Evolutionary conservation across 1,140 invertebrate genomes (phyloP).

Genomic region (Rhizoglyphus robini): DNA sequence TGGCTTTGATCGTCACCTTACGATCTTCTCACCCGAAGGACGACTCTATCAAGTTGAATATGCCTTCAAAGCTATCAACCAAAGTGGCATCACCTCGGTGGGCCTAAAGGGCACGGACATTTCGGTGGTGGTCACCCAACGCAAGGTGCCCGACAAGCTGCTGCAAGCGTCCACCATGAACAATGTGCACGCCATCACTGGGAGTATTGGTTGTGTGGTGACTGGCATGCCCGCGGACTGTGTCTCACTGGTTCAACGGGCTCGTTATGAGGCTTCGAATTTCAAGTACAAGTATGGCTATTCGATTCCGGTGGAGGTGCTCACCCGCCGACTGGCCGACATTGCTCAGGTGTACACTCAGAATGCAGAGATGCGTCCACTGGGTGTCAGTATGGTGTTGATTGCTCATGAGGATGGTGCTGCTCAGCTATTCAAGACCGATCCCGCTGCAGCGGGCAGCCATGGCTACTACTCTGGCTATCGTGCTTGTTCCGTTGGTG

Average conservation of each 20-base stretch:
- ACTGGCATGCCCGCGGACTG: constrained; percentile 85
- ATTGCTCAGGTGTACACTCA: constrained; percentile 99
- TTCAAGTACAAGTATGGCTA: constrained; percentile 95
- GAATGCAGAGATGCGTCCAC: constrained; percentile 97
- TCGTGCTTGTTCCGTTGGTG: constrained; percentile 60
- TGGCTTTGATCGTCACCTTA: constrained; percentile 99
- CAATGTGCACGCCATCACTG: constrained; percentile 85
- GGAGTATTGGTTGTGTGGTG: constrained; percentile 90
- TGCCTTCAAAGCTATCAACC: constrained; percentile 98
- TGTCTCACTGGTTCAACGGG: constrained; percentile 89
- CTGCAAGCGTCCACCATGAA: constrained; percentile 80
- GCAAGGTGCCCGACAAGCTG: constrained; percentile 93
- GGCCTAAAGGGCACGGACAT: constrained; percentile 77
- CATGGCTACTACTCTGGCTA: constrained; percentile 97
- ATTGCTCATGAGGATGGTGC: constrained; percentile 78
- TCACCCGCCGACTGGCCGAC: constrained; percentile 87
- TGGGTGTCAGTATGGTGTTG: constrained; percentile 81
- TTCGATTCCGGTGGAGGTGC: constrained; percentile 83
- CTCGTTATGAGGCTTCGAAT: constrained; percentile 90
- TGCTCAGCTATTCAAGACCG: constrained; percentile 87
- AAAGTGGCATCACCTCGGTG: constrained; percentile 93
- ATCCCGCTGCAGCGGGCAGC: too few species aligned
- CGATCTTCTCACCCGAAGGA: constrained; percentile 98
- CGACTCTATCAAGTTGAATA: constrained; percentile 99
- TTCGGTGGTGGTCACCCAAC: constrained; percentile 91